Evolutionary conservation across 2,113 vertebrate genomes (phyloP).

Genomic region (Tragelaphus scriptus): DNA sequence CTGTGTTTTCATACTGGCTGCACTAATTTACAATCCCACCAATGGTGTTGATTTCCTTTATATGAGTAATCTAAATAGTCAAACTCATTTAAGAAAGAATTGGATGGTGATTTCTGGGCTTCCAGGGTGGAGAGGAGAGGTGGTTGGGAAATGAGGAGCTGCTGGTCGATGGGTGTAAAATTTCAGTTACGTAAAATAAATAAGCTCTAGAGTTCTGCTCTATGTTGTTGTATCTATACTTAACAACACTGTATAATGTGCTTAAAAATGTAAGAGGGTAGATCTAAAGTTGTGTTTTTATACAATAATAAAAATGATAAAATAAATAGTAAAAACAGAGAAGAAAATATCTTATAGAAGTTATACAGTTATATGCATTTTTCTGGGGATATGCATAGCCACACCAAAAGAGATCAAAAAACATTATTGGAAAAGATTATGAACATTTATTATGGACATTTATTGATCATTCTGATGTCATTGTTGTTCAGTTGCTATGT

Average conservation of each 20-base stretch:
- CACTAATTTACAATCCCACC: not conserved
- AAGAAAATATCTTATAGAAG: not conserved
- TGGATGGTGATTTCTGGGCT: not conserved
- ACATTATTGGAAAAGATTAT: not conserved
- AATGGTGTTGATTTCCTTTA: not conserved
- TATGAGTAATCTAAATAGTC: not conserved
- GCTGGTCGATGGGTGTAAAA: not conserved
- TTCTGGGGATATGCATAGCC: not conserved
- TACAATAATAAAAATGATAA: not conserved
- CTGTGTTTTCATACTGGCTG: not conserved
- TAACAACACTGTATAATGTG: not conserved
- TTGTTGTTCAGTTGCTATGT: not conserved
- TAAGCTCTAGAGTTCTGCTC: not conserved
- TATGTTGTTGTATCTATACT: not conserved
- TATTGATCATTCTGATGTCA: not conserved
- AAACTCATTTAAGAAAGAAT: not conserved
- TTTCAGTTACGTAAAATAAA: not conserved
- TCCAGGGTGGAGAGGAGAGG: rapidly evolving
- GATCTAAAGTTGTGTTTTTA: not conserved
- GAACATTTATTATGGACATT: not conserved
- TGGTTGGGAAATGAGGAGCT: not conserved
- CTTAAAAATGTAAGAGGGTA: not conserved
- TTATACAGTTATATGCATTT: not conserved
- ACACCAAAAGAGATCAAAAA: not conserved
- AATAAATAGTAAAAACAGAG: not conserved